phyloP scores from a whole-genome alignment of 2,797 vertebrate species.

The Manis javanica region DNA sequence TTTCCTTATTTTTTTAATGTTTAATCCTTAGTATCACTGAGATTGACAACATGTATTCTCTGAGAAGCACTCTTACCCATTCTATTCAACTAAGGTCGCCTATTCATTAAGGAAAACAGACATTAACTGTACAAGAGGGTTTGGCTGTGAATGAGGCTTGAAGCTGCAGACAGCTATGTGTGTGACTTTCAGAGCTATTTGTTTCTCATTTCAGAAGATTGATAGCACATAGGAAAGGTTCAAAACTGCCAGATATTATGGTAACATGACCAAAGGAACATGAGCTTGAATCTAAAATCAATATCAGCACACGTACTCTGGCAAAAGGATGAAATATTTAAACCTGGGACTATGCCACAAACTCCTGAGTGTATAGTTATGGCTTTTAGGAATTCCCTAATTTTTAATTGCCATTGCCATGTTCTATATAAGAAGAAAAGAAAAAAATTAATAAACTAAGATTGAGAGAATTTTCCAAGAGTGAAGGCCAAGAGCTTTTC shows the following conservation, averaged over 20 bases:
- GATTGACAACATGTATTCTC: neutral
- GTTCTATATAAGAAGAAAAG: neutral
- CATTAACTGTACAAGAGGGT: neutral
- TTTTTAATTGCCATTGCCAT: neutral
- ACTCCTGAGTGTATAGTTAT: neutral
- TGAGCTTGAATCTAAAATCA: neutral
- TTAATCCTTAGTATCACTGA: neutral
- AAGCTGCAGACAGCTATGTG: neutral
- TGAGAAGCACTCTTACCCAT: neutral
- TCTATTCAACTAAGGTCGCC: neutral
- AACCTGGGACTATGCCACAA: neutral
- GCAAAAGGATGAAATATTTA: neutral
- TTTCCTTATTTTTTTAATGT: neutral
- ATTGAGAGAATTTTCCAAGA: neutral
- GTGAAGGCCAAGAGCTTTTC: neutral
- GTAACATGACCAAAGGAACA: neutral
- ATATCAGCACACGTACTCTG: neutral
- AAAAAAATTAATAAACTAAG: neutral
- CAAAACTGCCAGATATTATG: neutral
- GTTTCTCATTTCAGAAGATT: conserved; percentile 46
- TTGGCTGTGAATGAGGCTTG: neutral
- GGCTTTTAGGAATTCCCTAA: neutral
- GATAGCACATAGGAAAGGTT: neutral
- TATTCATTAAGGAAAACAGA: neutral
- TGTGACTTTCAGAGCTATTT: neutral